A percentile compares a stretch with the other conserved stretches of the same genome.
phyloP scores from a whole-genome alignment of 2,113 vertebrate genomes.

The Dipodomys ordii region DNA sequence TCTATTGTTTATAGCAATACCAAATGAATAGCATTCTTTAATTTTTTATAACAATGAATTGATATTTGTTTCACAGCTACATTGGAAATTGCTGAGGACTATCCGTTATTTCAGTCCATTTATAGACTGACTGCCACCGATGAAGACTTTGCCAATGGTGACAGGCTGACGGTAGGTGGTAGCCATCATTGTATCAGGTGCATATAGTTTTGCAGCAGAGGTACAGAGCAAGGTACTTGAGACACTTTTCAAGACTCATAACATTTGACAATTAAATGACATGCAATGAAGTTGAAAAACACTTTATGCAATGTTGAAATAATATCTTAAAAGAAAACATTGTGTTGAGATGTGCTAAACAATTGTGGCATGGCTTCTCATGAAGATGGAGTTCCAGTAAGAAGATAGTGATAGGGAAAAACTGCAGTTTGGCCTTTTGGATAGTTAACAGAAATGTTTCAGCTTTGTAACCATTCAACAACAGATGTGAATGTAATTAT shows the following conservation, averaged over 20 bases:
- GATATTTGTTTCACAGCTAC: slow-evolving; percentile 64
- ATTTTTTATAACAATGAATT: background rate
- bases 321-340: background rate
- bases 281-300: background rate
- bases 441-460: background rate
- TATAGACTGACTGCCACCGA: slow-evolving; percentile 59
- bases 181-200: background rate
- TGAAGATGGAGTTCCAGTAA: background rate
- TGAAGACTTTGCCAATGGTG: slow-evolving; percentile 40
- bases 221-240: background rate
- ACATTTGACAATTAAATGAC: background rate
- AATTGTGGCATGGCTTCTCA: background rate
- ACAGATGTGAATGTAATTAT: slow-evolving; percentile 4
- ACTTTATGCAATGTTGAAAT: background rate
- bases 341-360: background rate
- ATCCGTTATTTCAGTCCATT: slow-evolving; percentile 63
- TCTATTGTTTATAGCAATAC: too few species aligned
- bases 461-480: slow-evolving; percentile 28
- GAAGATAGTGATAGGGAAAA: background rate
- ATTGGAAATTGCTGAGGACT: slow-evolving; percentile 68
- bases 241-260: background rate
- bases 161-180: slow-evolving; percentile 50
- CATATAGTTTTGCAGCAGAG: background rate
- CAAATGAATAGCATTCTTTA: too few species aligned
- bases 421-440: background rate